A percentile compares a stretch with the other conserved stretches of the same genome.
Evolutionary conservation across 2,888 invertebrate genomes (phyloP).

Genomic region (Elysia crispata): DNA sequence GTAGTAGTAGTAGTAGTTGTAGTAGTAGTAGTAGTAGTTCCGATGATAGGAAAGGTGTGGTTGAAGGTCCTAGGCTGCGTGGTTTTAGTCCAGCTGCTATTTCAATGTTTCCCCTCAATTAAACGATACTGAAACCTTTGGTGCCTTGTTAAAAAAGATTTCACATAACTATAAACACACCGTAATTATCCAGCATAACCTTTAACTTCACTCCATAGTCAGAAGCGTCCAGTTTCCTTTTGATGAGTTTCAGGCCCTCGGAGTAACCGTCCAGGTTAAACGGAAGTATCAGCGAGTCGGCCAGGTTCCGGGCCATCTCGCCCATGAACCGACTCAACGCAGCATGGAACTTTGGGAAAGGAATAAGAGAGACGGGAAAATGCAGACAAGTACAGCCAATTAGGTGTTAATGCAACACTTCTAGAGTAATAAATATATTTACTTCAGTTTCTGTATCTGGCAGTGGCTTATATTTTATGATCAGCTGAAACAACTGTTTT

Average conservation of each 20-base stretch:
- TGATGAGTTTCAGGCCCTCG: constrained; percentile 45
- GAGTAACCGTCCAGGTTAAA: constrained; percentile 69
- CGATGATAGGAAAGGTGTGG: constrained; percentile 4
- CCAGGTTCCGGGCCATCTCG: constrained; percentile 72
- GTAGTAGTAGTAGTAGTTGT: constrained; percentile 24
- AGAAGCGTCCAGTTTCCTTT: constrained; percentile 29
- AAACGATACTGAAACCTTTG: no score
- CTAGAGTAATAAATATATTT: no score
- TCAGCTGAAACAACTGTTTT: no score
- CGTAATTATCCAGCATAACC: constrained; percentile 28
- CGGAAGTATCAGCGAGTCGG: constrained; percentile 76
- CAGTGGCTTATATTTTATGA: no score
- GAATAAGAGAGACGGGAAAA: neutral
- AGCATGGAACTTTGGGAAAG: constrained; percentile 61
- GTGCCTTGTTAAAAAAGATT: no score
- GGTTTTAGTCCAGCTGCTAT: neutral
- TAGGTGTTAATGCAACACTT: no score
- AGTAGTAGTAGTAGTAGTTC: constrained; percentile 21
- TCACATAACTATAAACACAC: no score
- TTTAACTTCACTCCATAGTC: constrained; percentile 38
- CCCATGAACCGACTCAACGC: constrained; percentile 74
- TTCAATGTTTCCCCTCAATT: neutral
- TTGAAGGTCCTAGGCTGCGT: neutral
- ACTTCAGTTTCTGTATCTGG: no score
- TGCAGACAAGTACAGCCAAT: no score